Evolutionary conservation across 1,140 invertebrate genomes (phyloP).

Genomic region (Holcopasites calliopsidis): DNA sequence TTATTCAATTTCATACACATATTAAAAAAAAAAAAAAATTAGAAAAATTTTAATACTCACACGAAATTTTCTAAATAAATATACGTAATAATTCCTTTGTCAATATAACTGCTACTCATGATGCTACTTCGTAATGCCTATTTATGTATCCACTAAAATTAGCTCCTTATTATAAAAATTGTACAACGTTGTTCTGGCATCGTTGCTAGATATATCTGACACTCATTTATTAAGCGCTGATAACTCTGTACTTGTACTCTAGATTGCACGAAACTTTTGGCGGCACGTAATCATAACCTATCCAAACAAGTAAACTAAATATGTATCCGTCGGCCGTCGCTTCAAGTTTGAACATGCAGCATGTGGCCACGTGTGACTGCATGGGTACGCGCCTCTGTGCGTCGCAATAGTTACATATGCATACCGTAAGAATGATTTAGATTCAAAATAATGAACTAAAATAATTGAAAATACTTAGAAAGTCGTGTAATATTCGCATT

Average conservation of each 20-base stretch:
- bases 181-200: too few relatives aligned
- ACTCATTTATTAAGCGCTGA: background rate
- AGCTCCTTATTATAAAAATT: background rate
- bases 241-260: background rate
- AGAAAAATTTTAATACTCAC: conserved; percentile 62
- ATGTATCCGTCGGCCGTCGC: background rate
- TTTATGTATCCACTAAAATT: background rate
- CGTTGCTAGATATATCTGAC: too few relatives aligned
- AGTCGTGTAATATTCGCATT: too few relatives aligned
- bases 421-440: too few relatives aligned
- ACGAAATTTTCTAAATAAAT: conserved; percentile 73
- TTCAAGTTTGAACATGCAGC: background rate
- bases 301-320: background rate
- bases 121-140: background rate
- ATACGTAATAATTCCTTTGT: conserved; percentile 66
- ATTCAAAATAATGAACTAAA: too few relatives aligned
- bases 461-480: too few relatives aligned
- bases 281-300: conserved; percentile 5
- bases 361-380: too few relatives aligned
- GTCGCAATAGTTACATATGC: too few relatives aligned
- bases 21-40: conserved; percentile 15
- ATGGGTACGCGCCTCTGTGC: too few relatives aligned
- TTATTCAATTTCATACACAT: background rate
- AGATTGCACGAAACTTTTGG: background rate
- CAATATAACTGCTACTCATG: conserved; percentile 21